These are phyloP conservation scores for Scaptodrosophila latifasciaeformis DNA, from an alignment of 2,888 invertebrate genomes.

Conservation along the genomic window DNA sequence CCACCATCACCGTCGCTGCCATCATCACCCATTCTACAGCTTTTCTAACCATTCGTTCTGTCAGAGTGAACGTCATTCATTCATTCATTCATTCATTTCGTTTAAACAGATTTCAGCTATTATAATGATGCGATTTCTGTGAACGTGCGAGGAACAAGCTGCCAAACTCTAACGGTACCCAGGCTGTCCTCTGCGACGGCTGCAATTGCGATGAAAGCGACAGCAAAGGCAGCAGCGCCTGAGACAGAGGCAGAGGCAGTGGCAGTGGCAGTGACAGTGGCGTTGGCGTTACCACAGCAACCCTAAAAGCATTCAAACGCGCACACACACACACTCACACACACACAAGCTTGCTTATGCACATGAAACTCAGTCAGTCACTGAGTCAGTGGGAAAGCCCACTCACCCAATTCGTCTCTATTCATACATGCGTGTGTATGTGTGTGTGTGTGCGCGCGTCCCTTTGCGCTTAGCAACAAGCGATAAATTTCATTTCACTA, in stretches of 20 bases:
- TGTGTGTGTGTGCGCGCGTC: background rate
- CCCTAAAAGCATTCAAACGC: slow-evolving; percentile 10
- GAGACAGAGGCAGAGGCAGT: too few relatives aligned
- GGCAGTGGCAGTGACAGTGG: background rate
- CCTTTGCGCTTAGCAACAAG: slow-evolving; percentile 54
- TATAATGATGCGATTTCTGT: slow-evolving; percentile 61
- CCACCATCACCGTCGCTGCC: slow-evolving; percentile 13
- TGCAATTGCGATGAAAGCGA: background rate
- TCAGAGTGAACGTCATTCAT: too few relatives aligned
- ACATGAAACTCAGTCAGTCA: slow-evolving; percentile 58
- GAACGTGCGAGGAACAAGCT: slow-evolving; percentile 4
- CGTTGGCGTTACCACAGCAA: slow-evolving; percentile 3
- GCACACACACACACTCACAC: too few relatives aligned
- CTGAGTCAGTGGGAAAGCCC: slow-evolving; percentile 66
- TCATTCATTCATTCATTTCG: slow-evolving; percentile 36
- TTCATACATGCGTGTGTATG: slow-evolving; percentile 1
- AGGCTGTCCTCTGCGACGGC: slow-evolving; percentile 5
- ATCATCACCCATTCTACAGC: too few relatives aligned
- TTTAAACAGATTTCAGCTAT: slow-evolving; percentile 59
- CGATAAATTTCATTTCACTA: slow-evolving; percentile 50
- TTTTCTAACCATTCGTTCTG: too few relatives aligned
- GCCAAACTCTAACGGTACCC: too few relatives aligned
- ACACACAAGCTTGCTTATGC: too few relatives aligned
- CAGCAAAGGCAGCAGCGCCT: background rate
- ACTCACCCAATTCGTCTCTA: slow-evolving; percentile 61